These are phyloP conservation scores for Notodonta dromedarius DNA, from an alignment of 2,888 invertebrate species.

Conservation along the genomic window DNA sequence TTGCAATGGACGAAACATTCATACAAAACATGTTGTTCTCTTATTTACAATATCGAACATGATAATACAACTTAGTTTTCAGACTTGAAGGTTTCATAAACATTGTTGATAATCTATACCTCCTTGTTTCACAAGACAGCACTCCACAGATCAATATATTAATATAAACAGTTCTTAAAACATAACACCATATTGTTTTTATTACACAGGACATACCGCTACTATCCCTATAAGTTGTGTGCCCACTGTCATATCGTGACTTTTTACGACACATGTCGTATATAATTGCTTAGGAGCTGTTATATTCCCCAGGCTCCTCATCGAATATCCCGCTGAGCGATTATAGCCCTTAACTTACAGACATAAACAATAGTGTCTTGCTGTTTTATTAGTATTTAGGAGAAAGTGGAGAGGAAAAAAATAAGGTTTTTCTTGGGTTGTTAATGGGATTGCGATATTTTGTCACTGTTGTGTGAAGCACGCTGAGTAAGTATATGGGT, in stretches of 20 bases:
- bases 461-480: background rate
- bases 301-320: slow-evolving; percentile 52
- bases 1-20: too few species aligned
- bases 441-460: slow-evolving; percentile 1
- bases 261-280: slow-evolving; percentile 75
- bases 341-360: slow-evolving; percentile 50
- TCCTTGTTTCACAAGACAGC: too few species aligned
- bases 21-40: too few species aligned
- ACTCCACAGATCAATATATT: too few species aligned
- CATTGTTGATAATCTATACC: too few species aligned
- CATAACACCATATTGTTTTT: background rate
- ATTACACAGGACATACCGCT: background rate
- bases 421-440: background rate
- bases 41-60: too few species aligned
- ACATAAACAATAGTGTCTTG: slow-evolving; percentile 21
- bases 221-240: slow-evolving; percentile 45
- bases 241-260: slow-evolving; percentile 53
- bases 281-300: slow-evolving; percentile 71
- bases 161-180: background rate
- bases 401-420: background rate
- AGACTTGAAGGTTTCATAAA: too few species aligned
- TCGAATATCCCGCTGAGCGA: slow-evolving; percentile 51
- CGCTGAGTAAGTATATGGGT: background rate
- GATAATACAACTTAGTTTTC: too few species aligned
- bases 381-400: slow-evolving; percentile 7